A percentile compares a stretch with the other conserved stretches of the same genome.
Conservation (phyloP, 2,888 invertebrate species). For the Clunio marinus region DNA sequence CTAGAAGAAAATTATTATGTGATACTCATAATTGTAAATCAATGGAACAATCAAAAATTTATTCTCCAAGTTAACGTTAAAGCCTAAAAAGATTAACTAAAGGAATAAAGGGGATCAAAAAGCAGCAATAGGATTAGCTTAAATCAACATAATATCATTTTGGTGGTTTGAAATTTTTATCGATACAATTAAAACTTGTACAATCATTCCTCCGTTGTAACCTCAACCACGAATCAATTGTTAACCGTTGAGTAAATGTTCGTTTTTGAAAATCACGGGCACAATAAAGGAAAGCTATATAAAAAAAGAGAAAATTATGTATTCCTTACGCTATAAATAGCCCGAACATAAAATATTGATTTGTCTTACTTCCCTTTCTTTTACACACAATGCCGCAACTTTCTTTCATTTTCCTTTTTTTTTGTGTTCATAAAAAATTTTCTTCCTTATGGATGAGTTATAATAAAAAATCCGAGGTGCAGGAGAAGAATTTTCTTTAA, state of each 20-base stretch:
- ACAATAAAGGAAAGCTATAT: no score
- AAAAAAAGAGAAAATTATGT: background rate
- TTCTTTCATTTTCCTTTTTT: background rate
- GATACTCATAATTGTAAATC: constrained; percentile 11
- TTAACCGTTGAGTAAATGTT: no score
- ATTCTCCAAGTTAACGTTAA: no score
- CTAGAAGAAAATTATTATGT: no score
- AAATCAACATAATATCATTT: no score
- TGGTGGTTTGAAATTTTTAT: no score
- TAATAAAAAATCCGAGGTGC: background rate
- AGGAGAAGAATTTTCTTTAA: no score
- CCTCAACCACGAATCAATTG: no score
- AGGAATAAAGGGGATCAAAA: background rate
- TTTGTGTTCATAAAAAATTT: background rate
- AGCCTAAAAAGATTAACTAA: background rate
- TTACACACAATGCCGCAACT: background rate
- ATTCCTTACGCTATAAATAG: constrained; percentile 29
- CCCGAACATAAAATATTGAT: constrained; percentile 34
- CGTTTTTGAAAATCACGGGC: no score
- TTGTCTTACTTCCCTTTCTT: constrained; percentile 13
- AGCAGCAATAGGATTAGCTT: no score
- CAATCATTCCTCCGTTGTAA: no score
- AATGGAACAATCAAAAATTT: constrained; percentile 1
- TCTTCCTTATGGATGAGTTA: background rate
- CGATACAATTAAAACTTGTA: no score